Base-by-base conservation (phyloP, 2,888 invertebrate genomes). In the Plebejus argus region DNA sequence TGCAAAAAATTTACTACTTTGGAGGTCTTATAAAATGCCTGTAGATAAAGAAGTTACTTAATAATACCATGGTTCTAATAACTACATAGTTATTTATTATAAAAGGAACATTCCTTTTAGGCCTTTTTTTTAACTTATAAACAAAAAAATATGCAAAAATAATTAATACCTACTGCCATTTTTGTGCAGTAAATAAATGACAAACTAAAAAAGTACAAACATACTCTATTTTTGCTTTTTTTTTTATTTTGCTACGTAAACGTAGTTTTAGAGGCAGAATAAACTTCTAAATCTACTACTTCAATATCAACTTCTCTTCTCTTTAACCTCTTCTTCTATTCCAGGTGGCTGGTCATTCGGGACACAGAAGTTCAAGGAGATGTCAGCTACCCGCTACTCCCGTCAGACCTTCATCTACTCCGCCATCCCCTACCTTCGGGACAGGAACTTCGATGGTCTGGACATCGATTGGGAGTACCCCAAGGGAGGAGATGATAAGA, bases 301-400 rank as follows among this genome's bases (percentile, higher is more conserved):
- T 35, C 3, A 10, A 10, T 18, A 35, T n/a, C n/a, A 71, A 20
- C 45, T 71, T n/a, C 8, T 39, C 35, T 39, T 39, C 45, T 35
- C 3, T 70, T 70, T 70, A 58, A 58, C 20, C n/a, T 23, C 12
- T 23, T 23, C 61, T 23, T 23, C 61, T 53, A 12, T 61, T 28
- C 15, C 89, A 97, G 98, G 98, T 91, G 99, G 99, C 78, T 99
- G 99, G 99, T 98, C 98, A 0, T 99, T 99, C 89, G 99, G 99
- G 66, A 99, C 99, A 0, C 98, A 98, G 90, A 98, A 98, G 90
- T 99, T 99, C 95, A 98, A 98, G 91, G 98, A 98, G 82, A 97
- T 98, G 97, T 96, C 98, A 0, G 95, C 96, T 0, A 96, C 97
- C 5, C 95, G 98, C 75, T 98, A 98, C 90, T 96, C 98, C 0